Evolutionary conservation across 1,140 invertebrate genomes (phyloP), one percentile per base, ranked within the genome.

Genomic region (Atopsyche davidsoni): DNA sequence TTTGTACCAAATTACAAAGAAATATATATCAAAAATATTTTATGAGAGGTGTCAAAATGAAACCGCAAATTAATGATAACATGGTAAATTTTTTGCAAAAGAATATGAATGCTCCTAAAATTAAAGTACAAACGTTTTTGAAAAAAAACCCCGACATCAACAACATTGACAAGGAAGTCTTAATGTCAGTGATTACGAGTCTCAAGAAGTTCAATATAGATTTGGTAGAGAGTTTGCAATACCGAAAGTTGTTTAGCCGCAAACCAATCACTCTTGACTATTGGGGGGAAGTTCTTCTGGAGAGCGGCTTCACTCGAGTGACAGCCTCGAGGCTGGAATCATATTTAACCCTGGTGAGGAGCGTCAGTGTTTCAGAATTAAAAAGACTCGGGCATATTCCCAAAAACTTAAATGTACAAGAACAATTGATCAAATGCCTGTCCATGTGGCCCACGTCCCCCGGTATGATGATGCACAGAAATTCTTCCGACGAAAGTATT

Each of bases 371-470:
- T 28, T 58, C 47, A 34, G 53, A 68, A 23, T 64, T 77, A 23
- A 77, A 70, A 62, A 47, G 53, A 4, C 14, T 24, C 28, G 43
- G 55, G 25, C 39, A 62, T 17, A 62, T 75, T 38, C 47, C 60
- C 19, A 1, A 11, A 3, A 17, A 60, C 17, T n/a, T 64, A 14
- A 70, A 70, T 52, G 53, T 77, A 25, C 65, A 69, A 57, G 62
- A 69, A 49, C 70, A 58, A 55, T 55, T 77, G 23, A 67, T 69
- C 44, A 63, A 61, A 41, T 61, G 60, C 46, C 61, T 75, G 53
- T 63, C 65, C 16, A 45, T 60, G 39, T 64, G 63, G 67, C 66
- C 67, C 4, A 66, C 62, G 60, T 67, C 64, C 47, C 61, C 69
- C 1, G 64, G 63, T 50, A 67, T 64, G 41, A 59, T 64, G 46